Evolutionary conservation across 2,797 vertebrate genomes (phyloP), one percentile per base, ranked within the genome.

Genomic region (Petrocephalus schoutedeni): DNA sequence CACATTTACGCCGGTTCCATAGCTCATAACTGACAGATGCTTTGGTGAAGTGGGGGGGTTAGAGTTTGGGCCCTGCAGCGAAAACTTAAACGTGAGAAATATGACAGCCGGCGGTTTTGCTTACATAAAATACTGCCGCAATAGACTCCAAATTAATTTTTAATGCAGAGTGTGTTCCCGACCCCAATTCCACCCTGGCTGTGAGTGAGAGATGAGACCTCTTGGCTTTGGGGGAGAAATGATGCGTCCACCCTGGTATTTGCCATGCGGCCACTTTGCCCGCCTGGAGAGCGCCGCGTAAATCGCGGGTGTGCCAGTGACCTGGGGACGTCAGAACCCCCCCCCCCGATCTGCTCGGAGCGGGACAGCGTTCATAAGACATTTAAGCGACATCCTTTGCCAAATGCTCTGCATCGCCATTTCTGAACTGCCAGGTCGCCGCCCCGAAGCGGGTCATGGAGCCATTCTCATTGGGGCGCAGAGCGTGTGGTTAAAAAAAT

Each of bases 131-230:
- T 95, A 94, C 93, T 92, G 93, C 94, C 87, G 93, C 93, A 95
- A 95, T 94, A 93, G 92, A 94, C 94, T 92, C 93, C 92, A 92
- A 92, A 95, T 95, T 94, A 94, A 95, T 95, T 95, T 95, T 95
- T 95, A 95, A 96, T 94, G 94, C 91, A 89, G 93, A 91, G 93
- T 89, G 92, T 93, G 94, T 93, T 91, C 90, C 93, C 93, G 94
- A 95, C 95, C 95, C 94, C 90, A 91, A 93, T 93, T 93, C 92
- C 94, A 93, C 92, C 94, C 91, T 90, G 86, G 88, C 93, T 92
- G 92, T 36, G 93, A 90, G 92, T 93, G 93, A 93, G 94, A 91
- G 94, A 90, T 94, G 93, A 95, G 95, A 94, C 90, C 90, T 92
- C 91, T 92, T 36, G 12, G 36, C 1, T 51, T 49, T 51, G 9